Base-by-base conservation (phyloP, 2,888 invertebrate species). In the Clostera curtula region DNA sequence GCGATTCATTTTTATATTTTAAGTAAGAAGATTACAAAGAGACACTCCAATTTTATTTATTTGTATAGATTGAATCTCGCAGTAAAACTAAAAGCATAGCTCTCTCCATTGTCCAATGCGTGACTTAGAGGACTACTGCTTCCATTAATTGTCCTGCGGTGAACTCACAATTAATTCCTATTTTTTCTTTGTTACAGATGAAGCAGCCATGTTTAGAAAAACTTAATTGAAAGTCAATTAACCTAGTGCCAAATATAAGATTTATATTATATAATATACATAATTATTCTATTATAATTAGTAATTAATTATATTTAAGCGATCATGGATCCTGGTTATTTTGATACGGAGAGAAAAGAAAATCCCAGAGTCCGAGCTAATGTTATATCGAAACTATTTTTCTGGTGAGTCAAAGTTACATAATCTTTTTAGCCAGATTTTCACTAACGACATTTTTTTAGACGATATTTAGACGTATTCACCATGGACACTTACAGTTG, bases 311-410 rank as follows among this genome's bases (percentile, higher is more conserved):
- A 31, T 30, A 34, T 24, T 28, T 31, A 39, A 39, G 38, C 30
- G 25, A 47, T 31, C 10, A 86, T 86, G 86, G 86, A 86, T 57
- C 83, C 84, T 0, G 85, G 84, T 0, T 84, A 83, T 40, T 79
- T 74, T 33, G 80, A 87, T 56, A 73, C 57, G 4, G 74, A 75
- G 35, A 66, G 85, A 48, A 66, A 86, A 52, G 63, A 73, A 44
- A 90, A 91, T 71, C 92, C 91, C 2, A 77, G 87, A 36, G 86
- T 88, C 50, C 86, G 54, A 3, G 89, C 91, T 2, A 90, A 87
- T 61, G 45, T 83, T 9, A 45, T 92, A 12, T 90, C 91, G 3
- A 83, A 87, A 40, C 67, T 88, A 48, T 86, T 86, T 34, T 91
- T 87, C 64, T 87, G 89, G 92, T 93, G 70, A 79, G 88, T 85